These are phyloP conservation scores for Cheilosia soror DNA, from an alignment of 2,888 invertebrate genomes.

Conservation along the genomic window DNA sequence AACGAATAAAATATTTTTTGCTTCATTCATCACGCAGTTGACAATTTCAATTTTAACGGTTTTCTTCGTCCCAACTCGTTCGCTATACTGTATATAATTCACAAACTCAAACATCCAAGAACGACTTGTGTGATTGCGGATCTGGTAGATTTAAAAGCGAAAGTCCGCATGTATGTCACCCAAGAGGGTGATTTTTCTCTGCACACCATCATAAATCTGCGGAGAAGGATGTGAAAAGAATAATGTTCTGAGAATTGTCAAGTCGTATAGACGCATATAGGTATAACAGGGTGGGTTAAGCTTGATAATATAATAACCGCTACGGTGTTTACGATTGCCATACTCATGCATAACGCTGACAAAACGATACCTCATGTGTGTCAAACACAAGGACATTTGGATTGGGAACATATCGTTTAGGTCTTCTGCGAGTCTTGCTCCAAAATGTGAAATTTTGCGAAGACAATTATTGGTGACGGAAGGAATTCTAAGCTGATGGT, in stretches of 20 bases:
- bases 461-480: too few relatives aligned
- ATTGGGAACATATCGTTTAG: slow-evolving; percentile 5
- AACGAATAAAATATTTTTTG: slow-evolving; percentile 33
- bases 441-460: too few relatives aligned
- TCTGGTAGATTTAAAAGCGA: slow-evolving; percentile 46
- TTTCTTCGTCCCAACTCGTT: slow-evolving; percentile 14
- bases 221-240: slow-evolving; percentile 52
- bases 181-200: slow-evolving; percentile 58
- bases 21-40: slow-evolving; percentile 57
- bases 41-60: slow-evolving; percentile 64
- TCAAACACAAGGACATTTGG: slow-evolving; percentile 43
- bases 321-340: slow-evolving; percentile 53
- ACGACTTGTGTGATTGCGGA: slow-evolving; percentile 44
- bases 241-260: slow-evolving; percentile 56
- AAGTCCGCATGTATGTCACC: slow-evolving; percentile 63
- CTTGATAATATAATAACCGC: slow-evolving; percentile 15
- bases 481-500: too few relatives aligned
- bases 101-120: slow-evolving; percentile 8
- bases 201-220: slow-evolving; percentile 62
- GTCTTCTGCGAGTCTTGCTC: background rate
- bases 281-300: slow-evolving; percentile 9
- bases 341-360: slow-evolving; percentile 39
- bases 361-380: slow-evolving; percentile 40
- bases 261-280: background rate
- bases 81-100: background rate